Evolutionary conservation across 2,797 vertebrate genomes (phyloP), one percentile per base, ranked within the genome.

Genomic region (Neostethus bicornis): DNA sequence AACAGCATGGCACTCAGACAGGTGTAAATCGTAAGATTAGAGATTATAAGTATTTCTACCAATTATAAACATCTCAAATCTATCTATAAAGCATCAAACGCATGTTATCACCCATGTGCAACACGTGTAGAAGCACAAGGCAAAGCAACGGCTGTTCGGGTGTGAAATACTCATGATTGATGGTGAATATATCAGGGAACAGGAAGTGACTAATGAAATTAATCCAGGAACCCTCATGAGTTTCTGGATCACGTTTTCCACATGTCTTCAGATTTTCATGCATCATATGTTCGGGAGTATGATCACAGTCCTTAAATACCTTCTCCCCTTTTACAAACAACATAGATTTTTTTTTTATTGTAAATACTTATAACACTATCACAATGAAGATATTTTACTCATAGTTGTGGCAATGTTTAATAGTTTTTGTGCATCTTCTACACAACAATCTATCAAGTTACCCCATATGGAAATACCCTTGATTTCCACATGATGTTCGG

Each of bases 401-500:
- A 12, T 24, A 34, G 28, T 3, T 32, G 14, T 1, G 23, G 28
- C 2, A 34, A 5, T 7, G 1, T 42, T 23, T 32, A 21, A 21
- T 29, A 25, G 47, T 28, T 49, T 7, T 12, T 28, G 20, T 48
- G 26, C 3, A 51, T 32, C 34, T 28, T n/a, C 35, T 28, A 35
- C 5, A 28, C 25, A 44, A 17, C 35, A 66, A 39, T 7, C 51
- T 45, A 43, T 2, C 21, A 37, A 16, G 8, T 24, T 3, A 1
- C 25, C 17, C n/a, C 25, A 20, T 29, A 28, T 55, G 43, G 53
- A 68, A 52, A 44, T 52, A 61, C 45, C 61, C 41, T 35, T 26
- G 1, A n/a, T 46, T 53, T 45, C 41, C 38, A 4, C 5, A 14
- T 47, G 7, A 23, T 24, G 3, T 14, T 45, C 7, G 32, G 14